A percentile compares a stretch with the other conserved stretches of the same genome.
Evolutionary conservation across 2,113 vertebrate species (phyloP).

Genomic region (Shinisaurus crocodilurus): DNA sequence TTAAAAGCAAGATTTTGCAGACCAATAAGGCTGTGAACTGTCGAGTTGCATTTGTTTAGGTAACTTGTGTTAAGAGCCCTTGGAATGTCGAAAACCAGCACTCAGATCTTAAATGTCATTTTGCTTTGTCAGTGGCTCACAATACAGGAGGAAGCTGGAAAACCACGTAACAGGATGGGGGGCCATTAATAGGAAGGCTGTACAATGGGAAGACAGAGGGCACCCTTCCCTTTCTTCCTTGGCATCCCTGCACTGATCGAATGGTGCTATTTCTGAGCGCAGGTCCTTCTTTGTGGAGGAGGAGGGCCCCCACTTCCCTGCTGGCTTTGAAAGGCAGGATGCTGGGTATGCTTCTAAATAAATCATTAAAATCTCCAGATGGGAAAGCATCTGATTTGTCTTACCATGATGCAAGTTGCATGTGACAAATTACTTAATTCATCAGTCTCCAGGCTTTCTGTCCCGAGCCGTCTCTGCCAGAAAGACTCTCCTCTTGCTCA

Average conservation of each 20-base stretch:
- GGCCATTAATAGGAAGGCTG: slow-evolving; percentile 56
- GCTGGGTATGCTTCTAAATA: slow-evolving; percentile 56
- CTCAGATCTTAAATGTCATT: slow-evolving; percentile 53
- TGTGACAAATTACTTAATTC: slow-evolving; percentile 55
- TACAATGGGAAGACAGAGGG: slow-evolving; percentile 26
- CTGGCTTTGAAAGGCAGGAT: slow-evolving; percentile 57
- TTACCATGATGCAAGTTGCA: slow-evolving; percentile 48
- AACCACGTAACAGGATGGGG: slow-evolving; percentile 51
- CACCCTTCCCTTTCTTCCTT: slow-evolving; percentile 55
- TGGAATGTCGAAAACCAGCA: slow-evolving; percentile 60
- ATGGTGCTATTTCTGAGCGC: slow-evolving; percentile 58
- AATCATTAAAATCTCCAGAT: slow-evolving; percentile 50
- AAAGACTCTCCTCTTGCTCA: slow-evolving; percentile 4
- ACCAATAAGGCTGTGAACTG: slow-evolving; percentile 63
- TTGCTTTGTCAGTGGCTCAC: slow-evolving; percentile 65
- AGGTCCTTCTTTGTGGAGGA: slow-evolving; percentile 52
- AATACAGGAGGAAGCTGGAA: slow-evolving; percentile 60
- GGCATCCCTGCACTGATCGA: slow-evolving; percentile 17
- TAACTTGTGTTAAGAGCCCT: slow-evolving; percentile 59
- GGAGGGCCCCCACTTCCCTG: slow-evolving; percentile 48
- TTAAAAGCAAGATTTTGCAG: slow-evolving; percentile 36
- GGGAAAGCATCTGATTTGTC: slow-evolving; percentile 53
- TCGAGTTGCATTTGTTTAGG: slow-evolving; percentile 66
- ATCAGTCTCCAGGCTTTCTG: slow-evolving; percentile 32
- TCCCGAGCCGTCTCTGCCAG: not conserved